These are phyloP conservation scores for Oryzias sinensis DNA, from an alignment of 2,797 vertebrate genomes.

Conservation along the genomic window DNA sequence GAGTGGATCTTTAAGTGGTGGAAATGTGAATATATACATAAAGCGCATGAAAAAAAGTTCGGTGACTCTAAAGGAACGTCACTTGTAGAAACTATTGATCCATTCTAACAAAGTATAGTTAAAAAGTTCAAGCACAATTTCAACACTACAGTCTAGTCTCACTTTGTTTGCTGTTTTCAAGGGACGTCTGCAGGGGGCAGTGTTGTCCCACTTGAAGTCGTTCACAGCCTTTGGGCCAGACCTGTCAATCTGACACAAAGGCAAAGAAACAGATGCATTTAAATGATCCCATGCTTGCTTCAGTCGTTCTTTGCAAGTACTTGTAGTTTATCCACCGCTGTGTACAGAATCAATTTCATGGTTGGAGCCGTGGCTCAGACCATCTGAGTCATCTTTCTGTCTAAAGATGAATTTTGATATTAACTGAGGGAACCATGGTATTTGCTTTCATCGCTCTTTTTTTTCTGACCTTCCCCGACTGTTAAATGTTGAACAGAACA, in stretches of 20 bases:
- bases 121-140: not conserved
- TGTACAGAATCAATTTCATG: slow-evolving; percentile 64
- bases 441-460: slow-evolving; percentile 24
- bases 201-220: slow-evolving; percentile 59
- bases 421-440: slow-evolving; percentile 30
- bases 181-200: slow-evolving; percentile 71
- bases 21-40: too few relatives aligned
- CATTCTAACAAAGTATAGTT: too few relatives aligned
- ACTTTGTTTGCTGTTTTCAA: slow-evolving; percentile 11
- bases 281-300: slow-evolving; percentile 47
- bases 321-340: slow-evolving; percentile 50
- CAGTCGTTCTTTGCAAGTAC: slow-evolving; percentile 51
- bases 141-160: not conserved
- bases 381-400: slow-evolving; percentile 53
- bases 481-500: slow-evolving; percentile 14
- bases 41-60: too few relatives aligned
- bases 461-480: slow-evolving; percentile 23
- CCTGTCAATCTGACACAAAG: slow-evolving; percentile 40
- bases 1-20: too few relatives aligned
- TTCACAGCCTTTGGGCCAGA: slow-evolving; percentile 13
- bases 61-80: too few relatives aligned
- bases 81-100: too few relatives aligned
- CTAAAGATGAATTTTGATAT: slow-evolving; percentile 54
- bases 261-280: slow-evolving; percentile 51
- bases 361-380: slow-evolving; percentile 40